Conservation (phyloP, 2,113 vertebrate genomes). For the Muntiacus reevesi region DNA sequence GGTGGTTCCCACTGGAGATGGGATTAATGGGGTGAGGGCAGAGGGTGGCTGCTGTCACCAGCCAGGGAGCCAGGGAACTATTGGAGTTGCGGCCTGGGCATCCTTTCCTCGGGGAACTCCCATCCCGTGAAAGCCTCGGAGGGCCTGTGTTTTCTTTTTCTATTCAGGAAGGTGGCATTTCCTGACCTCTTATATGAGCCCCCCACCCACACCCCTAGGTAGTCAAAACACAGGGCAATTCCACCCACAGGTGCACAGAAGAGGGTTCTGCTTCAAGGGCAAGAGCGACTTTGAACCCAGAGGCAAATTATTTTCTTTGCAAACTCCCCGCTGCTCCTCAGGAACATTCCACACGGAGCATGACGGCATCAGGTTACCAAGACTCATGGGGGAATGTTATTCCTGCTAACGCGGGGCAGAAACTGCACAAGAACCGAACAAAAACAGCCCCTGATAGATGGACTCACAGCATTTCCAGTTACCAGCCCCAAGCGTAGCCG, state of each 20-base stretch:
- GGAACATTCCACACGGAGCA: constrained; percentile 13
- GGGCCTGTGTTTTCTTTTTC: background rate
- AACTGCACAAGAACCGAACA: background rate
- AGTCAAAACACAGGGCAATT: background rate
- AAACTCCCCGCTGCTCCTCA: constrained; percentile 19
- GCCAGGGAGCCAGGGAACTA: background rate
- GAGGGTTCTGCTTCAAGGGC: background rate
- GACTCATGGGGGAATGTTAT: constrained; percentile 21
- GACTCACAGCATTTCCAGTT: constrained; percentile 36
- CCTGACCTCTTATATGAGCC: constrained; percentile 8
- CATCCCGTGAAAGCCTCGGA: background rate
- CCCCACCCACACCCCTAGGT: background rate
- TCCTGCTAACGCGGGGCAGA: background rate
- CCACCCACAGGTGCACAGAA: constrained; percentile 21
- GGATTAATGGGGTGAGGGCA: background rate
- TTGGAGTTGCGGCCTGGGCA: background rate
- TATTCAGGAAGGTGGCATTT: constrained; percentile 44
- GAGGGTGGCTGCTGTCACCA: background rate
- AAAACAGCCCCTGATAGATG: constrained; percentile 21
- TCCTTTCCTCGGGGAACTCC: background rate
- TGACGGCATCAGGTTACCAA: background rate
- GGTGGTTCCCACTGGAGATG: background rate
- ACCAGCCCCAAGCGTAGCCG: background rate
- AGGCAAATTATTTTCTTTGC: constrained; percentile 51
- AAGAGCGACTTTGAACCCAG: constrained; percentile 11